phyloP scores from a whole-genome alignment of 2,113 vertebrate genomes.

The Rousettus leschenaultii region DNA sequence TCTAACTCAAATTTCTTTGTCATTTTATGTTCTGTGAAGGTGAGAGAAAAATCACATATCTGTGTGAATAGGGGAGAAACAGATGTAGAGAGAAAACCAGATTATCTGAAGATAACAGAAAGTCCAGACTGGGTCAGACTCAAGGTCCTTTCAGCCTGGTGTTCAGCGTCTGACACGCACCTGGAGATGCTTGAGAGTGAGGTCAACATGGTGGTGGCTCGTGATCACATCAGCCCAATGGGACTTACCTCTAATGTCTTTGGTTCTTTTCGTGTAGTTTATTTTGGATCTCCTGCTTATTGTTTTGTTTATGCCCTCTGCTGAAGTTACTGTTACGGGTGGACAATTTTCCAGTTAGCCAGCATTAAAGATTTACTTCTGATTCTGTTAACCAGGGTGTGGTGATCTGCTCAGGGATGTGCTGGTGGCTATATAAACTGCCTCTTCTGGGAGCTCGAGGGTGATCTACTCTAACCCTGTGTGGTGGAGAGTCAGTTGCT shows the following conservation, averaged over 20 bases:
- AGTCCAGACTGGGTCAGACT: not conserved
- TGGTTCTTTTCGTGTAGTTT: not conserved
- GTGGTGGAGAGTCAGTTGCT: too few species aligned
- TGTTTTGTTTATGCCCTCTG: not conserved
- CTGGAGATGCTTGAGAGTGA: not conserved
- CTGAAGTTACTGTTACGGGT: not conserved
- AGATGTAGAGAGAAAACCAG: not conserved
- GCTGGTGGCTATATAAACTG: too few species aligned
- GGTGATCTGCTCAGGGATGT: too few species aligned
- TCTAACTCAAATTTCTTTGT: constrained; percentile 71
- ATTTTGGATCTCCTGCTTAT: not conserved
- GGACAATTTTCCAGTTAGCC: too few species aligned
- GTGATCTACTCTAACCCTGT: too few species aligned
- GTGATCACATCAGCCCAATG: not conserved
- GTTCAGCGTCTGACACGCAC: not conserved
- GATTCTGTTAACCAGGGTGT: too few species aligned
- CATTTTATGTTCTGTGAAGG: constrained; percentile 65
- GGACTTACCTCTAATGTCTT: too few species aligned
- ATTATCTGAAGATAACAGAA: not conserved
- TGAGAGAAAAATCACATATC: not conserved
- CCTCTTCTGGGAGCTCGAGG: too few species aligned
- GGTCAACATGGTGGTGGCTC: fast-evolving
- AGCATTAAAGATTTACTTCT: too few species aligned
- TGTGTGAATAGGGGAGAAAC: not conserved
- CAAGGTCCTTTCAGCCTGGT: not conserved